Evolutionary conservation across 2,888 invertebrate genomes (phyloP).

Genomic region (Suillia variegata): DNA sequence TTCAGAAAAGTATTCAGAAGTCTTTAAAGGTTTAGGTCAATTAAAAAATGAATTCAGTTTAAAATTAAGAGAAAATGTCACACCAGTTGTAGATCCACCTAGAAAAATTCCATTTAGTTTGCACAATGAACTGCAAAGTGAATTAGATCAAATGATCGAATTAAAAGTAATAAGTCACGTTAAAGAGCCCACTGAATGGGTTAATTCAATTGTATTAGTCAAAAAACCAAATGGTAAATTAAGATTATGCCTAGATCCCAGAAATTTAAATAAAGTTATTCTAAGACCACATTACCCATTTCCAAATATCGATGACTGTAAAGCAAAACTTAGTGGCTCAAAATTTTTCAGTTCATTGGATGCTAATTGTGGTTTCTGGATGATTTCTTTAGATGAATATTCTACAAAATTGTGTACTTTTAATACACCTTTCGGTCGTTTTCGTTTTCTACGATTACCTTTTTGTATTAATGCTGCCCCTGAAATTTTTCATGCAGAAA

Average conservation of each 20-base stretch:
- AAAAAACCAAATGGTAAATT: constrained; percentile 27
- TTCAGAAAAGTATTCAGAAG: constrained; percentile 19
- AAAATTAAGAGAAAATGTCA: constrained; percentile 11
- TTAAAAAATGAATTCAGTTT: constrained; percentile 23
- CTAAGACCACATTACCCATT: constrained; percentile 23
- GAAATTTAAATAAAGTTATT: constrained; percentile 29
- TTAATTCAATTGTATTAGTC: constrained; percentile 26
- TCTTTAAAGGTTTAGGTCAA: constrained; percentile 23
- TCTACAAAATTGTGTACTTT: constrained; percentile 34
- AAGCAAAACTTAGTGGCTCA: constrained; percentile 17
- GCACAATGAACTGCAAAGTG: constrained; percentile 15
- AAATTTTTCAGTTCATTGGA: constrained; percentile 20
- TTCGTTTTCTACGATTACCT: constrained; percentile 22
- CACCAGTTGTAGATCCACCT: constrained; percentile 20
- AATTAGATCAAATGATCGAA: constrained; percentile 21
- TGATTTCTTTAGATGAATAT: constrained; percentile 32
- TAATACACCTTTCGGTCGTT: constrained; percentile 33
- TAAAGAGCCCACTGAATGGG: constrained; percentile 29
- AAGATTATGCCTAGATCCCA: constrained; percentile 27
- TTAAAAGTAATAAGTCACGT: constrained; percentile 23
- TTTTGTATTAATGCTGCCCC: constrained; percentile 22
- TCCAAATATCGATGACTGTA: constrained; percentile 20
- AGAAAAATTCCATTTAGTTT: constrained; percentile 25
- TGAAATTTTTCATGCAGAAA: constrained; percentile 24
- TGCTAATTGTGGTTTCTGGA: constrained; percentile 30